Evolutionary conservation across 37 sponge, comb jelly and placozoan species (phyloP).

Genomic region (Geodia barretti): DNA sequence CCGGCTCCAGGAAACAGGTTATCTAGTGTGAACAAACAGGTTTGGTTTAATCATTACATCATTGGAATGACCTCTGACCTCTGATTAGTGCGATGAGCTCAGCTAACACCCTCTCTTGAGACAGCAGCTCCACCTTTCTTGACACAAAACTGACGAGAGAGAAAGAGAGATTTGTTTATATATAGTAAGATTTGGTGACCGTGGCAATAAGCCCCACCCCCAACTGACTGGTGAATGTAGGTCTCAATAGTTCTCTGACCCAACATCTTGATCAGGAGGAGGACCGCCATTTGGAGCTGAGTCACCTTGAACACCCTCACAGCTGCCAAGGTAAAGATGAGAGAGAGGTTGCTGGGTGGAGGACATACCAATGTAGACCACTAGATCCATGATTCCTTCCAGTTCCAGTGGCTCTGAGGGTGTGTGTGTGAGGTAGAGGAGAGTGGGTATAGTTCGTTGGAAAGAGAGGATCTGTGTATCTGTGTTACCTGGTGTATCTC

Average conservation of each 20-base stretch:
- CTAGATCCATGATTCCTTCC: conserved; percentile 38
- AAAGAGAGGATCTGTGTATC: too few relatives aligned
- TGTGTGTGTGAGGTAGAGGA: too few relatives aligned
- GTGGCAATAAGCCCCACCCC: background rate
- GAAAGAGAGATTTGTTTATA: background rate
- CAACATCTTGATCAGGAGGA: conserved; percentile 44
- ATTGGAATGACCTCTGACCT: conserved; percentile 15
- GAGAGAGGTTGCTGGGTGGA: background rate
- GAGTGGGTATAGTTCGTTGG: too few relatives aligned
- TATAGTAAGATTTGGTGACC: background rate
- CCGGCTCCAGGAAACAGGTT: too few relatives aligned
- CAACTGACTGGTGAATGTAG: conserved; percentile 19
- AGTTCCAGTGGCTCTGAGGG: conserved; percentile 7
- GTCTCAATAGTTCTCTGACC: conserved; percentile 39
- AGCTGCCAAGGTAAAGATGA: conserved; percentile 9
- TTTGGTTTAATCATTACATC: background rate
- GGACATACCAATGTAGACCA: conserved; percentile 41
- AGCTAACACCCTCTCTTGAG: conserved; percentile 16
- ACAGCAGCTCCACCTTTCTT: conserved; percentile 22
- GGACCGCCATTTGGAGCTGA: conserved; percentile 7
- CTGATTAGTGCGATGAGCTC: conserved; percentile 47
- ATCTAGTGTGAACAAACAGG: too few relatives aligned
- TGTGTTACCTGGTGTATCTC: too few relatives aligned
- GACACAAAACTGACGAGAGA: conserved; percentile 11
- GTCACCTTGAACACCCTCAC: conserved; percentile 28